Conservation (phyloP, 2,888 invertebrate genomes). For the Saturnia japonica region DNA sequence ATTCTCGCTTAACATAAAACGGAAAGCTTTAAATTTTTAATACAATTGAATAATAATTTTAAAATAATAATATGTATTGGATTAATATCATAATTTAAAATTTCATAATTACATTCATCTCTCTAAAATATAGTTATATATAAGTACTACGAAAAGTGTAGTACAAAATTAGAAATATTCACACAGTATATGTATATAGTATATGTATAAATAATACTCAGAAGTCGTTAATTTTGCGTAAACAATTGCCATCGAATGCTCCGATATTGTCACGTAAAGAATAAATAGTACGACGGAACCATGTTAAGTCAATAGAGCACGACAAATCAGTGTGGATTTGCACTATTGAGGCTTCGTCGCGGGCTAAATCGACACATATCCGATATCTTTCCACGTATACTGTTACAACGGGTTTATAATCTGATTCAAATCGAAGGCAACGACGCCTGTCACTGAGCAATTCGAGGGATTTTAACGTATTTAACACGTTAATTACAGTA, state of each 20-base stretch:
- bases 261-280: not conserved
- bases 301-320: constrained; percentile 42
- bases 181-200: too few species aligned
- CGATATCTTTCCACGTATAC: constrained; percentile 31
- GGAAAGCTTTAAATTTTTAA: too few species aligned
- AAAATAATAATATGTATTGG: too few species aligned
- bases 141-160: too few species aligned
- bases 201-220: not conserved
- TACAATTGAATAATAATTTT: too few species aligned
- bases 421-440: constrained; percentile 30
- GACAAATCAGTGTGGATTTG: constrained; percentile 42
- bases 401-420: constrained; percentile 31
- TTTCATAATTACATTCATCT: too few species aligned
- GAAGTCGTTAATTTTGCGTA: not conserved
- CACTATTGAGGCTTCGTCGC: constrained; percentile 39
- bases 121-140: too few species aligned
- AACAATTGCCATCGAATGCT: not conserved
- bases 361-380: constrained; percentile 30
- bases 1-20: too few species aligned
- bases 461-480: constrained; percentile 36
- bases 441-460: constrained; percentile 47
- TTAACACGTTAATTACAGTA: constrained; percentile 2
- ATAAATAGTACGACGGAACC: not conserved
- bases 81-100: too few species aligned
- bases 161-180: too few species aligned